phyloP scores from a whole-genome alignment of 2,113 vertebrate species.

The Mustela nigripes region DNA sequence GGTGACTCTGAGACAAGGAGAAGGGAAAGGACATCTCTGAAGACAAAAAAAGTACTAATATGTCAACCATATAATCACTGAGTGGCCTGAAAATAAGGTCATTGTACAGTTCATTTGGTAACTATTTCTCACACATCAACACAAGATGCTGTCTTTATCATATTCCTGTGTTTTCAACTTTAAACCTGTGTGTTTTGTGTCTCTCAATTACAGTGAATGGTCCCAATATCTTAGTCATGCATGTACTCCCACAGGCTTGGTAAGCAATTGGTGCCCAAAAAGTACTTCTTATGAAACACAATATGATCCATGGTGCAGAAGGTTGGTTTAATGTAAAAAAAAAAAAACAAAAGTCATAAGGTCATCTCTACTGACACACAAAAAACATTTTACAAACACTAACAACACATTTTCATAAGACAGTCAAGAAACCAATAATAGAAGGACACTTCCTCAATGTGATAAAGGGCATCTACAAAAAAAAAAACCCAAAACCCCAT shows the following conservation, averaged over 20 bases:
- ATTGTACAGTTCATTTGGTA: background rate
- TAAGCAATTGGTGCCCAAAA: background rate
- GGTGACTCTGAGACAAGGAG: background rate
- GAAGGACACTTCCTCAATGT: background rate
- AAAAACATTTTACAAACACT: background rate
- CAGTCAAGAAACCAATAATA: background rate
- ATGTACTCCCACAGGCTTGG: background rate
- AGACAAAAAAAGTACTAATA: background rate
- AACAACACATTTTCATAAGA: background rate
- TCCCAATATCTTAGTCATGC: background rate
- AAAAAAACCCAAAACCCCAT: background rate
- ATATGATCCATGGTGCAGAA: background rate
- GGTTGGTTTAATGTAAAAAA: background rate
- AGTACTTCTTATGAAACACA: background rate
- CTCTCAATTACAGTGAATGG: background rate
- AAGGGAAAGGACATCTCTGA: background rate
- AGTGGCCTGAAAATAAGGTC: slow-evolving; percentile 25
- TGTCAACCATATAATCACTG: background rate
- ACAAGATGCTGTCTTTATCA: background rate
- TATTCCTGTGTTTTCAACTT: background rate
- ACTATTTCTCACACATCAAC: background rate
- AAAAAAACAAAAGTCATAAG: background rate
- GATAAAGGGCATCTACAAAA: background rate
- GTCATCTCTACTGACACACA: background rate
- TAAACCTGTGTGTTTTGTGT: slow-evolving; percentile 2